These are phyloP conservation scores for Lapara coniferarum DNA, from an alignment of 2,888 invertebrate genomes.

Conservation along the genomic window DNA sequence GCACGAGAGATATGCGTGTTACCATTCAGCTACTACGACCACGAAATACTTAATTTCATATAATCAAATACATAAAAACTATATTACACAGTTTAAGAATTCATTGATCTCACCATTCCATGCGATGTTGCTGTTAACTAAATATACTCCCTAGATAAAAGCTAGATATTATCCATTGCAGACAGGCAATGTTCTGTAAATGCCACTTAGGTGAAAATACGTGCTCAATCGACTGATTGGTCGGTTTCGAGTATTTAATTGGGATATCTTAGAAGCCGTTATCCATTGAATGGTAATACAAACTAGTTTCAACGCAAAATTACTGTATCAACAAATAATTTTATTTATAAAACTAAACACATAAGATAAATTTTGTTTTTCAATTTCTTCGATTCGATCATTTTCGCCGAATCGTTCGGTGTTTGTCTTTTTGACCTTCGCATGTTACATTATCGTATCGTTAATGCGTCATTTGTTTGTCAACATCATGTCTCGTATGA, in stretches of 20 bases:
- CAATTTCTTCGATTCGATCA: slow-evolving; percentile 6
- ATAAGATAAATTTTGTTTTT: not conserved
- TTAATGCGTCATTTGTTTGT: slow-evolving; percentile 8
- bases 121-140: slow-evolving; percentile 17
- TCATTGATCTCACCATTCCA: slow-evolving; percentile 9
- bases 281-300: slow-evolving; percentile 13
- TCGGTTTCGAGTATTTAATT: slow-evolving; percentile 32
- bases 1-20: slow-evolving; percentile 64
- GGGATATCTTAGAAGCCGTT: slow-evolving; percentile 26
- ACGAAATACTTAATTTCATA: not conserved
- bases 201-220: slow-evolving; percentile 53
- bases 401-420: slow-evolving; percentile 11
- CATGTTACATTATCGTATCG: not conserved
- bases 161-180: slow-evolving; percentile 43
- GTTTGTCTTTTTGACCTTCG: slow-evolving; percentile 21
- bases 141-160: slow-evolving; percentile 35
- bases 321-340: not conserved
- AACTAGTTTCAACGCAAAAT: not conserved
- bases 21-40: slow-evolving; percentile 55
- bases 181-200: slow-evolving; percentile 67
- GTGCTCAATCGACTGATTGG: slow-evolving; percentile 46
- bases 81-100: not conserved
- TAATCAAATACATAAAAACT: not conserved
- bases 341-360: not conserved
- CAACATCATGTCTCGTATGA: slow-evolving; percentile 3